phyloP scores from a whole-genome alignment of 1,140 invertebrate species.

The Choristoneura fumiferana region DNA sequence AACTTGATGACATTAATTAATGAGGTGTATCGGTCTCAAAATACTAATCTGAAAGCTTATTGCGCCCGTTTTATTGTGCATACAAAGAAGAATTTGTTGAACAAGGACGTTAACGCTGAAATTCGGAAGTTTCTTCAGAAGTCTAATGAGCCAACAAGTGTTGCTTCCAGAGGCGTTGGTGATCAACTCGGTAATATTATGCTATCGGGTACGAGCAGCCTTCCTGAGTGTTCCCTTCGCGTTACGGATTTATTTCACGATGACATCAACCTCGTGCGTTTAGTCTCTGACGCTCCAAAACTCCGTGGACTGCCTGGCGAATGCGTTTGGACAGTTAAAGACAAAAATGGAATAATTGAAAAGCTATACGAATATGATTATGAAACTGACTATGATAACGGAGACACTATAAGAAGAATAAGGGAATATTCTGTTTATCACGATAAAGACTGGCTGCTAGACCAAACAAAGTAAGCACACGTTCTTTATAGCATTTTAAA shows the following conservation, averaged over 20 bases:
- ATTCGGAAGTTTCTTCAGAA: slow-evolving; percentile 50
- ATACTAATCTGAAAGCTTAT: slow-evolving; percentile 52
- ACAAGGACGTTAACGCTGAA: slow-evolving; percentile 50
- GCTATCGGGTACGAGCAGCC: neutral
- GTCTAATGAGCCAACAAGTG: slow-evolving; percentile 12
- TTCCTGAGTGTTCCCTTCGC: slow-evolving; percentile 4
- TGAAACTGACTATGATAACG: slow-evolving; percentile 45
- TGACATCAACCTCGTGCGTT: slow-evolving; percentile 25
- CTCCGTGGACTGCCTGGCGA: slow-evolving; percentile 52
- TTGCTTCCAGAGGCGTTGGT: too few relatives aligned
- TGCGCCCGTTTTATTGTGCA: slow-evolving; percentile 56
- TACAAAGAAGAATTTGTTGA: slow-evolving; percentile 53
- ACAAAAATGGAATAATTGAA: slow-evolving; percentile 63
- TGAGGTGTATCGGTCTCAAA: slow-evolving; percentile 52
- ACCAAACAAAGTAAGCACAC: slow-evolving; percentile 38
- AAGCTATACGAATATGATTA: slow-evolving; percentile 63
- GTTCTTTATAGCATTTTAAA: neutral
- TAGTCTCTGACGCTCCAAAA: slow-evolving; percentile 42
- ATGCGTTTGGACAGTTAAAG: slow-evolving; percentile 62
- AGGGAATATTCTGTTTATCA: slow-evolving; percentile 65
- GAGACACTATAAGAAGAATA: slow-evolving; percentile 54
- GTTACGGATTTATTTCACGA: slow-evolving; percentile 30
- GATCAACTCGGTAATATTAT: too few relatives aligned
- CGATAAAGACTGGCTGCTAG: slow-evolving; percentile 62
- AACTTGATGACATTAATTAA: slow-evolving; percentile 54